phyloP scores from a whole-genome alignment of 2,888 invertebrate genomes.

The Scrobipalpa atriplicella region DNA sequence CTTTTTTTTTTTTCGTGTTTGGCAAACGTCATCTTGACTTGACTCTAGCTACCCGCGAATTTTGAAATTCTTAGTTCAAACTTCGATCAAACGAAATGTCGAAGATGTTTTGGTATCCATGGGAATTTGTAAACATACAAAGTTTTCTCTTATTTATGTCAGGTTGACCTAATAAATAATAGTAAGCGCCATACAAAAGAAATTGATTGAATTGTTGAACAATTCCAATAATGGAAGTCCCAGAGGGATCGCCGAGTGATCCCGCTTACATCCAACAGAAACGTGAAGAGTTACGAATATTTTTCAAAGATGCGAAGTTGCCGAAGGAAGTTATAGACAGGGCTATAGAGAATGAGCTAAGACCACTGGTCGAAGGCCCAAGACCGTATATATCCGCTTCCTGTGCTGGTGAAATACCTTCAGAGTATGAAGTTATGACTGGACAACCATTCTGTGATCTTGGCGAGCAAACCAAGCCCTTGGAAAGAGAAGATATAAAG shows the following conservation, averaged over 20 bases:
- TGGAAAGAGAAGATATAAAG: conserved; percentile 61
- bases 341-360: conserved; percentile 70
- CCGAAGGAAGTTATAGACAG: conserved; percentile 59
- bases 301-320: conserved; percentile 65
- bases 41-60: conserved; percentile 24
- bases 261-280: conserved; percentile 58
- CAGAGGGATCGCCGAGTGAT: conserved; percentile 45
- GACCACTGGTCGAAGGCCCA: conserved; percentile 49
- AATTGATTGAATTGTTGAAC: no score
- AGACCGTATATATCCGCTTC: conserved; percentile 69
- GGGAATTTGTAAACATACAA: conserved; percentile 42
- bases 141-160: conserved; percentile 28
- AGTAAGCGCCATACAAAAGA: conserved; percentile 2
- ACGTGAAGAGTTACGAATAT: conserved; percentile 58
- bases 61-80: conserved; percentile 42
- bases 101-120: conserved; percentile 43
- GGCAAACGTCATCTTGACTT: no score
- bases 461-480: conserved; percentile 59
- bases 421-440: conserved; percentile 74
- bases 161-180: conserved; percentile 18
- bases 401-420: conserved; percentile 55
- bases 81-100: conserved; percentile 53
- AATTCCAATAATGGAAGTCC: conserved; percentile 46
- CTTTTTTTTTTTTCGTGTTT: no score
- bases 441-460: conserved; percentile 73